Conservation (phyloP, 2,113 vertebrate species). For the Scomber scombrus region DNA sequence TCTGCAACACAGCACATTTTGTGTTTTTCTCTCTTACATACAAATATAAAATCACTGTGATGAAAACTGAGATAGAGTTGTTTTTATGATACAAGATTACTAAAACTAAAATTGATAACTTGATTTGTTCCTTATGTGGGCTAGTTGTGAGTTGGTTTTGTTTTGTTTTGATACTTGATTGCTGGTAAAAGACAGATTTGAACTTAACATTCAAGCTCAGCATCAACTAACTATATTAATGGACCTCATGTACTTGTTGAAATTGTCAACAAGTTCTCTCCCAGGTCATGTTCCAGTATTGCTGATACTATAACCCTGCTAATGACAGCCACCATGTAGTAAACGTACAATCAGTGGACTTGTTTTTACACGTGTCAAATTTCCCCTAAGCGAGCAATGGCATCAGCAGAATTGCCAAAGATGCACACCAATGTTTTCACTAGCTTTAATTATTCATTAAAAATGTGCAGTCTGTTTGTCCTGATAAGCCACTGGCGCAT, state of each 20-base stretch:
- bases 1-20: not conserved
- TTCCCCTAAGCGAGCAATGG: slow-evolving; percentile 56
- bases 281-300: slow-evolving; percentile 10
- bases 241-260: not conserved
- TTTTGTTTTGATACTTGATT: too few species aligned
- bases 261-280: not conserved
- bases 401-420: slow-evolving; percentile 63
- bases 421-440: slow-evolving; percentile 61
- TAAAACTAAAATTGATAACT: too few species aligned
- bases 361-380: slow-evolving; percentile 64
- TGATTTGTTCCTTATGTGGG: too few species aligned
- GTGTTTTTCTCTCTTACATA: too few species aligned
- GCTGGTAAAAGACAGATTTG: too few species aligned
- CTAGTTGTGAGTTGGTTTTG: too few species aligned
- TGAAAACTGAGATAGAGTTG: too few species aligned
- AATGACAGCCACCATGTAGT: slow-evolving; percentile 7
- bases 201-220: too few species aligned
- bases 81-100: too few species aligned
- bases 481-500: slow-evolving; percentile 70
- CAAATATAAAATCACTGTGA: too few species aligned
- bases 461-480: slow-evolving; percentile 76
- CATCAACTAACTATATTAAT: not conserved
- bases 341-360: slow-evolving; percentile 36
- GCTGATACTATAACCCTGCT: not conserved
- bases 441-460: slow-evolving; percentile 77